Conservation (phyloP, 2,888 invertebrate genomes). For the Oligia fasciuncula region DNA sequence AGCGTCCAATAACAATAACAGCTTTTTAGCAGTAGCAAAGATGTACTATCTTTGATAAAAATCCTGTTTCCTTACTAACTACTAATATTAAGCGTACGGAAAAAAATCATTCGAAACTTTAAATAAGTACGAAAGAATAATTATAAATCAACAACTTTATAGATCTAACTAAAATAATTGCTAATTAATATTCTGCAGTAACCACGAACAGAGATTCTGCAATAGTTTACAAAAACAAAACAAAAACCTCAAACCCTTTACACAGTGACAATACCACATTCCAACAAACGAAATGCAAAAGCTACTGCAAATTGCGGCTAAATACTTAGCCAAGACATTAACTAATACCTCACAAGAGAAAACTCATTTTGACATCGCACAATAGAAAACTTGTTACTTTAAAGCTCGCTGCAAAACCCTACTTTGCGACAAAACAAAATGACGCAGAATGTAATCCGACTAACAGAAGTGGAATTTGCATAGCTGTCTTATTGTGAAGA, state of each 20-base stretch:
- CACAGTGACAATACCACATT: not conserved
- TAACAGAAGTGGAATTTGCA: slow-evolving; percentile 62
- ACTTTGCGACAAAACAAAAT: slow-evolving; percentile 50
- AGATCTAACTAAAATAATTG: not conserved
- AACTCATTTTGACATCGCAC: slow-evolving; percentile 53
- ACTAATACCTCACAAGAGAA: slow-evolving; percentile 54
- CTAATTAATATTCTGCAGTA: not conserved
- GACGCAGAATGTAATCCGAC: slow-evolving; percentile 59
- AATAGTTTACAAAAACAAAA: not conserved
- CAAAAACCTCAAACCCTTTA: not conserved
- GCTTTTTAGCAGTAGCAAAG: not conserved
- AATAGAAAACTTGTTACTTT: slow-evolving; percentile 62
- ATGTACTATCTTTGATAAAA: not conserved
- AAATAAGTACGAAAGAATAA: not conserved
- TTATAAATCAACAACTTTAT: not conserved
- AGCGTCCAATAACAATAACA: no score
- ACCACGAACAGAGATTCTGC: not conserved
- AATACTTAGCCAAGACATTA: slow-evolving; percentile 44
- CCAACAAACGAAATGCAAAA: slow-evolving; percentile 30
- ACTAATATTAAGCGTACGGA: no score
- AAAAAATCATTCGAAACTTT: not conserved
- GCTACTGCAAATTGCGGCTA: slow-evolving; percentile 26
- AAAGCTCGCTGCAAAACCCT: slow-evolving; percentile 10
- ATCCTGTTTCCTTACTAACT: not conserved
- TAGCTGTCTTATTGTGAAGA: slow-evolving; percentile 53